Percentiles rank a stretch among this genome's conserved stretches.
Conservation (phyloP, 2,797 vertebrate species). For the Chelonia mydas region DNA sequence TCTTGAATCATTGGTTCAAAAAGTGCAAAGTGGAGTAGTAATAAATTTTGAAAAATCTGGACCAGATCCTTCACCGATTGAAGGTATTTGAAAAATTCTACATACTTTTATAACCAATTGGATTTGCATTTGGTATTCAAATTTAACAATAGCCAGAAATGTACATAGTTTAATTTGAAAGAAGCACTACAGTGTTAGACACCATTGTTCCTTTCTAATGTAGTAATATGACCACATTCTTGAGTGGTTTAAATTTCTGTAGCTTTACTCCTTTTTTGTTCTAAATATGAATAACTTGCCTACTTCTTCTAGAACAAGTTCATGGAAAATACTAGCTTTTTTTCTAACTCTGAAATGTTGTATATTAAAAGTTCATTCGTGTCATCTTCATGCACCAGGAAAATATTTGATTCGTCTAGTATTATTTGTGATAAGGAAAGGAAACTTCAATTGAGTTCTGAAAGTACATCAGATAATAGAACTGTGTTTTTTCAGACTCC, state of each 20-base stretch:
- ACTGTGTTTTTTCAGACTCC: not conserved
- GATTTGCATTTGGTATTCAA: not conserved
- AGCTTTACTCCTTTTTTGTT: not conserved
- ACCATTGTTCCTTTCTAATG: not conserved
- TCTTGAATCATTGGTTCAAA: slow-evolving; percentile 97
- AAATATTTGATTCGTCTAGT: not conserved
- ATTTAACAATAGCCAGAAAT: not conserved
- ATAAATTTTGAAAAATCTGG: slow-evolving; percentile 98
- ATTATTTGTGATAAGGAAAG: not conserved
- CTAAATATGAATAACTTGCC: not conserved
- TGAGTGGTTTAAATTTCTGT: not conserved
- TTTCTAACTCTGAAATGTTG: not conserved
- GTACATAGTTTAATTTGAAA: not conserved
- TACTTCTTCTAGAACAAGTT: not conserved
- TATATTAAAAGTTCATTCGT: not conserved
- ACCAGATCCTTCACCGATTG: slow-evolving; percentile 90
- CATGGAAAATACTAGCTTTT: not conserved
- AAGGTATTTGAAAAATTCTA: slow-evolving; percentile 83
- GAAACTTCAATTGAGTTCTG: not conserved
- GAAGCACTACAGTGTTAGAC: not conserved
- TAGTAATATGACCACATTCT: not conserved
- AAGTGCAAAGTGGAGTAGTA: slow-evolving; percentile 96
- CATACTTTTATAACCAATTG: not conserved
- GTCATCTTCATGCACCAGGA: not conserved
- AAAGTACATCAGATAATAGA: not conserved